A percentile compares a stretch with the other conserved stretches of the same genome.
Evolutionary conservation across 2,888 invertebrate genomes (phyloP).

Genomic region (Coronaproctus castanopsis): DNA sequence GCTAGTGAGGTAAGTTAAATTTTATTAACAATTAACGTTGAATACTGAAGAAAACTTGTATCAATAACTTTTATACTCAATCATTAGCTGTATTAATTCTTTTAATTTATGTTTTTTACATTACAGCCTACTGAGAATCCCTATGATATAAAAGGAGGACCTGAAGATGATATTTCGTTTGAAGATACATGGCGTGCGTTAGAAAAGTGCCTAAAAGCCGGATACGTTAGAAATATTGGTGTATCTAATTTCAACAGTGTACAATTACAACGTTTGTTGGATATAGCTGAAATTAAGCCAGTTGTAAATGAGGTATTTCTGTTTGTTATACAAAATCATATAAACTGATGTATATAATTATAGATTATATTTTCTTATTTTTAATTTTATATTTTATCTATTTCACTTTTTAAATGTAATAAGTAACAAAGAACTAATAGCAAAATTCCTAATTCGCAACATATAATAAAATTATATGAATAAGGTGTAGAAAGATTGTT

Average conservation of each 20-base stretch:
- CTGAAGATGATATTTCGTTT: conserved; percentile 34
- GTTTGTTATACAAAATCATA: not conserved
- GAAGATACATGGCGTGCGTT: conserved; percentile 49
- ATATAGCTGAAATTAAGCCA: conserved; percentile 38
- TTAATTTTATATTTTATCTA: too few species aligned
- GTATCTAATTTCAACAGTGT: conserved; percentile 61
- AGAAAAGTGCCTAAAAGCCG: conserved; percentile 46
- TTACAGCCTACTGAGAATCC: not conserved
- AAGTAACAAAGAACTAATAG: too few species aligned
- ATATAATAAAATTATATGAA: too few species aligned
- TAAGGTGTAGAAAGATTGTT: too few species aligned
- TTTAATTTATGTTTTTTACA: not conserved
- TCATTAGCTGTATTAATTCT: too few species aligned
- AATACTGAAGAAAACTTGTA: not conserved
- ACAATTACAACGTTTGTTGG: conserved; percentile 45
- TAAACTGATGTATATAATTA: not conserved
- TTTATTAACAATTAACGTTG: not conserved
- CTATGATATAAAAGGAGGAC: conserved; percentile 22
- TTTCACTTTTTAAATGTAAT: too few species aligned
- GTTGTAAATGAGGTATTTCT: conserved; percentile 45
- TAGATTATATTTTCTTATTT: too few species aligned
- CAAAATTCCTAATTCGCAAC: too few species aligned
- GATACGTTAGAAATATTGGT: conserved; percentile 51
- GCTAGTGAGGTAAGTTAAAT: conserved; percentile 53
- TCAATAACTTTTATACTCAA: too few species aligned